Evolutionary conservation across 1,140 invertebrate genomes (phyloP).

Genomic region (Zelostemma sp.): DNA sequence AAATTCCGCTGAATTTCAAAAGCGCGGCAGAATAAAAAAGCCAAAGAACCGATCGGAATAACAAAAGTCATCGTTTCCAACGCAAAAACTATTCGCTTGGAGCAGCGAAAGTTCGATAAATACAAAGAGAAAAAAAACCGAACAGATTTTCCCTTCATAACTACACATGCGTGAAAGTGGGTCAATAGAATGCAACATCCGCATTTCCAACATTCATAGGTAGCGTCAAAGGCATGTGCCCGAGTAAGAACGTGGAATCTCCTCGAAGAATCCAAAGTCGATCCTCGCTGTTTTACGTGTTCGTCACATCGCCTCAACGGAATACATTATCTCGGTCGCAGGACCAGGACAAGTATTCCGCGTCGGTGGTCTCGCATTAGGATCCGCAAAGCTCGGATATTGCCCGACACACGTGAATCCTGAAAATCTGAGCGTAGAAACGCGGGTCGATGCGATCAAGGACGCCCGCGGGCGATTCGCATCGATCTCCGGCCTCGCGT

Average conservation of each 20-base stretch:
- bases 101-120: too few relatives aligned
- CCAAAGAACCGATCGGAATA: conserved; percentile 27
- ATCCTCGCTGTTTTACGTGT: conserved; percentile 39
- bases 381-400: conserved; percentile 5
- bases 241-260: conserved; percentile 37
- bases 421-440: conserved; percentile 7
- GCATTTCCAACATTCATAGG: conserved; percentile 40
- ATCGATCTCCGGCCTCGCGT: conserved; percentile 9
- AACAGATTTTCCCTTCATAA: too few relatives aligned
- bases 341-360: background rate
- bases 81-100: conserved; percentile 37
- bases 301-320: conserved; percentile 24
- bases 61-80: conserved; percentile 23
- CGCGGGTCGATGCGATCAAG: conserved; percentile 15
- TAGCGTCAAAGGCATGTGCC: conserved; percentile 32
- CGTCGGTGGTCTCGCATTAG: conserved; percentile 9
- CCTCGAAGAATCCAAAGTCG: conserved; percentile 42
- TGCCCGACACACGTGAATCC: conserved; percentile 11
- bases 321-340: conserved; percentile 21
- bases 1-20: too few relatives aligned
- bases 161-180: conserved; percentile 31
- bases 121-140: too few relatives aligned
- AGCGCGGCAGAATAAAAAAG: too few relatives aligned
- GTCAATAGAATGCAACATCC: conserved; percentile 32
- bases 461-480: conserved; percentile 20